Conservation (phyloP, 2,888 invertebrate species). For the Pollenia amentaria region DNA sequence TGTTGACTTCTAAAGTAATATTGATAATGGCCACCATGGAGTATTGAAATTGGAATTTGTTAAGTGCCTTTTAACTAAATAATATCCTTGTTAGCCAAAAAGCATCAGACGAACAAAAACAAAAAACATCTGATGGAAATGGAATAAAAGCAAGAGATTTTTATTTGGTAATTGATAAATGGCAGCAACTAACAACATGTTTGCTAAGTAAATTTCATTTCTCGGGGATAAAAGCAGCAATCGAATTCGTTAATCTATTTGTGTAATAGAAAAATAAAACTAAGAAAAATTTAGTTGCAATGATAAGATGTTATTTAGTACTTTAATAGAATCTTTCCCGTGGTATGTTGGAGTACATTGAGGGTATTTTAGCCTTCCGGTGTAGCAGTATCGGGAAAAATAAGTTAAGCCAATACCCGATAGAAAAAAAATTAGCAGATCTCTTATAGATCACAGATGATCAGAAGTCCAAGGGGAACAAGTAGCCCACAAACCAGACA, state of each 20-base stretch:
- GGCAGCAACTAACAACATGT: slow-evolving; percentile 3
- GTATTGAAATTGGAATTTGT: slow-evolving; percentile 41
- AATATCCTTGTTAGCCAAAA: slow-evolving; percentile 6
- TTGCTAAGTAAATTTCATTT: background rate
- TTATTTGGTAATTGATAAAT: background rate
- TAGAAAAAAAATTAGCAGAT: no score
- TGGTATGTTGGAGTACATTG: no score
- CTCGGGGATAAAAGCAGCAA: no score
- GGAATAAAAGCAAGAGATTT: background rate
- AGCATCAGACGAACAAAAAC: background rate
- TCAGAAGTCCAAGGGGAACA: no score
- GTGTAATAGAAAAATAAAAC: background rate
- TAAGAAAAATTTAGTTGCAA: background rate
- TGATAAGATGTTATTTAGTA: background rate
- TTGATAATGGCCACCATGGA: slow-evolving; percentile 29
- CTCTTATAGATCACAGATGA: no score
- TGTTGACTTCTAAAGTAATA: slow-evolving; percentile 32
- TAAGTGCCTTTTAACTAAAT: slow-evolving; percentile 31
- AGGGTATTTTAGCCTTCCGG: no score
- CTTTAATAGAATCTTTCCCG: background rate
- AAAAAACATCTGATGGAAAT: slow-evolving; percentile 6
- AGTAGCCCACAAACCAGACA: no score
- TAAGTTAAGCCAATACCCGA: no score
- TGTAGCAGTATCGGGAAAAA: no score
- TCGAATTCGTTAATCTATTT: background rate